Conservation (phyloP, 37 sponge, comb jelly and placozoan genomes). For the Aphrocallistes beatrix region DNA sequence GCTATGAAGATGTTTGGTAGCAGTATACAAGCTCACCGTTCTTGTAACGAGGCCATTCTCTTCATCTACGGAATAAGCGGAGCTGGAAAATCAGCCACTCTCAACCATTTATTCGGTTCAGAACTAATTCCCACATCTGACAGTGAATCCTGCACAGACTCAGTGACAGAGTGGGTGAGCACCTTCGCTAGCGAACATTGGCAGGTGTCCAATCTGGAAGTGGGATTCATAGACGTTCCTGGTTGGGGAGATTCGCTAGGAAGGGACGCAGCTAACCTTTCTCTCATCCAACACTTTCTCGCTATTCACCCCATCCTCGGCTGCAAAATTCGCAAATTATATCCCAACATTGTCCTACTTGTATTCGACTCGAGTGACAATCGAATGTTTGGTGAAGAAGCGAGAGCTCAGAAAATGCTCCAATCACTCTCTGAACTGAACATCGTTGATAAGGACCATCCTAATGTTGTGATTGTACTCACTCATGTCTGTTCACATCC, state of each 20-base stretch:
- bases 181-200: neutral
- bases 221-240: neutral
- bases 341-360: neutral
- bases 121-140: neutral
- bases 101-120: neutral
- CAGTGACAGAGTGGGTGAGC: constrained; percentile 10
- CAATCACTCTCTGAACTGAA: neutral
- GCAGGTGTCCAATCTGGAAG: neutral
- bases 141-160: neutral
- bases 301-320: neutral
- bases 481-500: constrained; percentile 8
- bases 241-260: neutral
- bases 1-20: neutral
- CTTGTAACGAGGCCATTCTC: neutral
- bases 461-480: neutral
- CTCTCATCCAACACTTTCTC: neutral
- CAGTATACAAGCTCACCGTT: neutral
- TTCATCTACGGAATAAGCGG: neutral
- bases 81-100: neutral
- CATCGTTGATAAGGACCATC: neutral
- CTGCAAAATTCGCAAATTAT: neutral
- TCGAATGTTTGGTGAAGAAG: neutral
- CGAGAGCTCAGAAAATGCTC: neutral
- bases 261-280: constrained; percentile 2
- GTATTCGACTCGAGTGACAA: constrained; percentile 6